These are phyloP conservation scores for Nezara viridula DNA, from an alignment of 2,888 invertebrate genomes.

Conservation along the genomic window DNA sequence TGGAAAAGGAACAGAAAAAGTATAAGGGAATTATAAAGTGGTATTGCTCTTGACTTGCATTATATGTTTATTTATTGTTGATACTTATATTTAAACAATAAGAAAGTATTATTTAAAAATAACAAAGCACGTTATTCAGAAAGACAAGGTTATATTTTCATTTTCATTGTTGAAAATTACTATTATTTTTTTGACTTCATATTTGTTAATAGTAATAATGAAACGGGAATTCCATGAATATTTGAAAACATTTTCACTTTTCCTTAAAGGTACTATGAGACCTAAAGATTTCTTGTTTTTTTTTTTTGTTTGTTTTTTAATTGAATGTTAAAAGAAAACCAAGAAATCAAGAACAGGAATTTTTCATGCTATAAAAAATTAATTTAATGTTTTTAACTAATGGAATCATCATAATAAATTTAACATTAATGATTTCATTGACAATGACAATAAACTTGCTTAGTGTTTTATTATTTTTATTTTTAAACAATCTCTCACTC, in stretches of 20 bases:
- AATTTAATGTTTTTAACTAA: background rate
- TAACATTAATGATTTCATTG: too few species aligned
- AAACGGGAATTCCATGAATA: background rate
- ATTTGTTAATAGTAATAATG: background rate
- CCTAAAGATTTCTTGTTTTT: background rate
- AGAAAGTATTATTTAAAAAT: too few species aligned
- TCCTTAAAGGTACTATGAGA: background rate
- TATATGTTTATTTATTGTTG: slow-evolving; percentile 19
- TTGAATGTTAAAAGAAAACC: background rate
- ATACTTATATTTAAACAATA: background rate
- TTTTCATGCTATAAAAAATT: background rate
- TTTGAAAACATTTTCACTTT: background rate
- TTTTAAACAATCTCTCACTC: too few species aligned
- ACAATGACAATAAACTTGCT: too few species aligned
- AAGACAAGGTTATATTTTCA: background rate
- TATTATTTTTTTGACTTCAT: background rate
- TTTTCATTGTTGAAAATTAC: background rate
- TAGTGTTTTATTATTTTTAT: too few species aligned
- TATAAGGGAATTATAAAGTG: slow-evolving; percentile 38
- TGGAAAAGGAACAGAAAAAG: slow-evolving; percentile 59
- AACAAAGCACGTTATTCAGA: background rate
- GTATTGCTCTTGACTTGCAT: slow-evolving; percentile 56
- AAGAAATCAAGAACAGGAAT: background rate
- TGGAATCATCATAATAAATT: background rate
- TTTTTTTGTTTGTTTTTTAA: background rate